These are phyloP conservation scores for Drosophila affinis DNA, from an alignment of 2,888 invertebrate genomes.

Conservation along the genomic window DNA sequence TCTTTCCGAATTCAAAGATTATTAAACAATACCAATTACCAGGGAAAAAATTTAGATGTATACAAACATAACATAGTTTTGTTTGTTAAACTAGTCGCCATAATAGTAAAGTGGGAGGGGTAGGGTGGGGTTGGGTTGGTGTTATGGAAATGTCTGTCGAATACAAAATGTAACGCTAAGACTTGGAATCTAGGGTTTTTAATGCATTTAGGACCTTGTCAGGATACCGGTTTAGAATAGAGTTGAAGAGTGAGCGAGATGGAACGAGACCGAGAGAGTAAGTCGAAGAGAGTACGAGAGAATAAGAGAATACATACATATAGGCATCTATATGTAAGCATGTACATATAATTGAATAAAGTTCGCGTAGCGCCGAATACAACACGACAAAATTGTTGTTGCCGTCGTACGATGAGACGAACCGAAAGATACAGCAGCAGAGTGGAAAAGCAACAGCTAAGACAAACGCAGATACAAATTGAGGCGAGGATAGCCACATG, in stretches of 20 bases:
- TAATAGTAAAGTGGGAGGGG: not conserved
- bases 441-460: slow-evolving; percentile 60
- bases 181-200: slow-evolving; percentile 19
- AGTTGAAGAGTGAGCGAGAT: slow-evolving; percentile 17
- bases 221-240: slow-evolving; percentile 69
- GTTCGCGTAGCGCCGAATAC: slow-evolving; percentile 40
- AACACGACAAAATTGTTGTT: slow-evolving; percentile 44
- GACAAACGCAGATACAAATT: slow-evolving; percentile 51
- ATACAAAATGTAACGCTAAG: slow-evolving; percentile 9
- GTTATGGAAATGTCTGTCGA: not conserved
- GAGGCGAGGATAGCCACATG: slow-evolving; percentile 55
- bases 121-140: not conserved
- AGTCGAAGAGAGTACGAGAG: slow-evolving; percentile 23
- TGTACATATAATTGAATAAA: slow-evolving; percentile 41
- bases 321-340: slow-evolving; percentile 14
- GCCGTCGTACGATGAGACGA: slow-evolving; percentile 43
- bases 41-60: not conserved
- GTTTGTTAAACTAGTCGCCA: not conserved
- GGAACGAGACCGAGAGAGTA: slow-evolving; percentile 12
- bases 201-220: slow-evolving; percentile 46
- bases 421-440: slow-evolving; percentile 71
- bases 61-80: not conserved
- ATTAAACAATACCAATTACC: not conserved
- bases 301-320: slow-evolving; percentile 28
- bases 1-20: not conserved